Percentiles rank a stretch among this genome's conserved stretches.
Conservation (phyloP, 2,113 vertebrate genomes). For the Otolemur garnettii region DNA sequence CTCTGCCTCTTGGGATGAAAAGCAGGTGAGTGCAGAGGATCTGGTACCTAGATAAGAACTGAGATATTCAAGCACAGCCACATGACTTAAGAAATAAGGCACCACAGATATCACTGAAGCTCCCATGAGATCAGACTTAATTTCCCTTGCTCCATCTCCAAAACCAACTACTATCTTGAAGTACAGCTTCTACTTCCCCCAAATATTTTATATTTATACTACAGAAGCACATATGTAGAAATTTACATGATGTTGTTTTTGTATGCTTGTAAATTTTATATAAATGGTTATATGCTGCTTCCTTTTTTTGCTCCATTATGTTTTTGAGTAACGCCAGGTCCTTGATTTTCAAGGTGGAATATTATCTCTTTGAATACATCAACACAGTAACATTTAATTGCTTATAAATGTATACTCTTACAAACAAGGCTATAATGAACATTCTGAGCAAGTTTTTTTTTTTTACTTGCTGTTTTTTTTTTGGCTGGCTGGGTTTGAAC, state of each 20-base stretch:
- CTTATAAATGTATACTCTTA: slow-evolving; percentile 5
- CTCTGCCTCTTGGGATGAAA: not conserved
- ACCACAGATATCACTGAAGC: not conserved
- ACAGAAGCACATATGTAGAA: not conserved
- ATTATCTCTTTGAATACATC: not conserved
- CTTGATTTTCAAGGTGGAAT: slow-evolving; percentile 21
- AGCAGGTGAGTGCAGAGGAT: not conserved
- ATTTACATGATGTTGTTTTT: not conserved
- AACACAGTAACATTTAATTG: not conserved
- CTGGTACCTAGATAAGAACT: not conserved
- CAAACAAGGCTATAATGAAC: not conserved
- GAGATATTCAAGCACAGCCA: not conserved
- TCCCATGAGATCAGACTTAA: not conserved
- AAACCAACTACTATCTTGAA: slow-evolving; percentile 4
- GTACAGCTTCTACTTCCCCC: not conserved
- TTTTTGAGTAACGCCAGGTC: not conserved
- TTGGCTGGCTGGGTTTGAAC: no score
- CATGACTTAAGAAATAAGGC: not conserved
- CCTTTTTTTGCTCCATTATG: not conserved
- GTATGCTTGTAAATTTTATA: not conserved
- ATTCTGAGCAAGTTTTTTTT: no score
- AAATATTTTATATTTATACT: not conserved
- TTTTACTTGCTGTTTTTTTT: no score
- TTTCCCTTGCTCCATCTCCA: not conserved
- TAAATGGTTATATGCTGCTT: not conserved